Base-by-base conservation (phyloP, 2,888 invertebrate genomes). In the Cryptus viduatorius region DNA sequence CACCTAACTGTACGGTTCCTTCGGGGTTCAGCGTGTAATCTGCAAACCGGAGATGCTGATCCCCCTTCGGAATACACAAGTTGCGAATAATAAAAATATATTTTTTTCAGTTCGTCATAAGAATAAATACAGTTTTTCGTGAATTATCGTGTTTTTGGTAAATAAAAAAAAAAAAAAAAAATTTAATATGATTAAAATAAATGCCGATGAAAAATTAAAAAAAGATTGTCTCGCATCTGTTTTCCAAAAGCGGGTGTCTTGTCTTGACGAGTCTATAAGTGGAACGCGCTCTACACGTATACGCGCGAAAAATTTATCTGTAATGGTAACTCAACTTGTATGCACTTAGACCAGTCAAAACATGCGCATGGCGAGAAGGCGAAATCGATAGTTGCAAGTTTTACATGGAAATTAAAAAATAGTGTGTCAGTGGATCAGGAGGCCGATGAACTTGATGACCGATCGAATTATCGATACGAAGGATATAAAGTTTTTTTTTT, bases 401-500 rank as follows among this genome's bases (percentile, higher is more conserved):
- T 71, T 59, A 80, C 67, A 50, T 61, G 53, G 75, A 16, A 12
- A 56, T 42, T 50, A 19, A 64, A 14, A n/a, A 31, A 56, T 67
- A 83, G 53, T 79, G 71, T 79, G 83, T 83, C 79, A 80, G 79
- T 83, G 72, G 83, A 77, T 83, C 79, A 79, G 31, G 71, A 79
- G 76, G 79, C 79, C 71, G 69, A 76, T 67, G 76, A 65, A 71
- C 65, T 67, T 71, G 31, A 76, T 75, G 65, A 71, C 71, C 71
- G 61, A 59, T 77, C 79, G 69, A 79, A 48, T 76, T 68, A 80
- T 80, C 37, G 73, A 73, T 80, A 50, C 59, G n/a, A 46, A 14
- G 56, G 79, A 73, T 73, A 4, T 29, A 65, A 29, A n/a, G 46
- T 1, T 1, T 37, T 37, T 37, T 64, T 46, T 48, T 65, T 61